These are phyloP conservation scores for Osmoderma eremita DNA, from an alignment of 2,888 invertebrate species.

Conservation along the genomic window DNA sequence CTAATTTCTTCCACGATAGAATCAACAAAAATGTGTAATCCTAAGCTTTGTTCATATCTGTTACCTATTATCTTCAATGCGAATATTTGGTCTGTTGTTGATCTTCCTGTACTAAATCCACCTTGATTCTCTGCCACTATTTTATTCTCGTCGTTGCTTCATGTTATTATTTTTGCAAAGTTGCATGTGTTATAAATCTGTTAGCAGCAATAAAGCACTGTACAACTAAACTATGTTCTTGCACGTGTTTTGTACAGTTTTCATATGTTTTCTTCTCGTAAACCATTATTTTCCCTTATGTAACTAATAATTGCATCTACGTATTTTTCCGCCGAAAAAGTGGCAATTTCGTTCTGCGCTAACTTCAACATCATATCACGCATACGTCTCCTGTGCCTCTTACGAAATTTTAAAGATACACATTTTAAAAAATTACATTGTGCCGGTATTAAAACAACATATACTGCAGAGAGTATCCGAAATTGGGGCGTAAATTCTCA, in stretches of 20 bases:
- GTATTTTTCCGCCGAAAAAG: slow-evolving; percentile 15
- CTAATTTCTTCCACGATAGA: too few species aligned
- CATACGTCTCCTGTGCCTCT: slow-evolving; percentile 10
- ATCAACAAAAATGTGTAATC: too few species aligned
- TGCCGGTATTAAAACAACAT: slow-evolving; percentile 37
- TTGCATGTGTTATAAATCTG: too few species aligned
- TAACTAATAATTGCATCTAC: slow-evolving; percentile 20
- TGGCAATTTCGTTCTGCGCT: slow-evolving; percentile 17
- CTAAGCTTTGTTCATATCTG: too few species aligned
- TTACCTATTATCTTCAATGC: too few species aligned
- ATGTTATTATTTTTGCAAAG: too few species aligned
- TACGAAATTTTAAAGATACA: slow-evolving; percentile 35
- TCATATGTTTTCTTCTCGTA: slow-evolving; percentile 3
- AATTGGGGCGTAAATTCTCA: slow-evolving; percentile 44
- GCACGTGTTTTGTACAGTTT: background rate
- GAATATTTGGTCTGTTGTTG: too few species aligned
- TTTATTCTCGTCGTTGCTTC: too few species aligned
- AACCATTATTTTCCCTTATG: slow-evolving; percentile 17
- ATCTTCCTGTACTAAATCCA: too few species aligned
- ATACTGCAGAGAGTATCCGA: slow-evolving; percentile 35
- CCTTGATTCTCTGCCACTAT: too few species aligned
- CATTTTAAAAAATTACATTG: slow-evolving; percentile 28
- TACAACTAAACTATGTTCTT: background rate
- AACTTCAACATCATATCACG: slow-evolving; percentile 22
- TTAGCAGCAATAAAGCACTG: too few species aligned